Base-by-base conservation (phyloP, 2,888 invertebrate genomes). In the Liposcelis brunnea region DNA sequence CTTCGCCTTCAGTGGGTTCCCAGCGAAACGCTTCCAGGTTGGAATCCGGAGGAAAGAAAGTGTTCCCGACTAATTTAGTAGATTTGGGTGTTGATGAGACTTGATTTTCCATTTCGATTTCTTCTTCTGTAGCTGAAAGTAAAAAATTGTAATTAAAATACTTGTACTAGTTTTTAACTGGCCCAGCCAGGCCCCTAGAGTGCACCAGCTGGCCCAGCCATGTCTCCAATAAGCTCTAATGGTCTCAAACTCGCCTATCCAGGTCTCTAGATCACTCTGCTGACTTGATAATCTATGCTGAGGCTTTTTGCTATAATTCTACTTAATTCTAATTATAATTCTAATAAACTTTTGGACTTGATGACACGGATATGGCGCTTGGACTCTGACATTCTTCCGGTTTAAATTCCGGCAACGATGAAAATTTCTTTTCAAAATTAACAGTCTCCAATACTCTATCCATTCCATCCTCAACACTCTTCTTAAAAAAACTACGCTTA, bases 41-140 rank as follows among this genome's bases (percentile, higher is more conserved):
- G 61, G 97, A 97, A 67, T 91, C 93, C 0, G 90, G 90, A 8
- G 93, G 93, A 65, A 97, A 97, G 70, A 97, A 97, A 18, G 86
- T 83, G 56, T 77, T 83, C 12, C 84, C 85, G 10, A 82, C 80
- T 26, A 84, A 70, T 56, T 80, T 78, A 11, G 66, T 64, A 47
- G 75, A 73, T 49, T 77, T 74, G 11, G 79, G 75, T 45, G 75
- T 72, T 2, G 66, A n/a, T n/a, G n/a, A n/a, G n/a, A n/a, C n/a
- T n/a, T n/a, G 68, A 31, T 69, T 67, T 49, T 71, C 70, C 11
- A 69, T 67, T 48, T 68, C 69, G 8, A 67, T 66, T 51, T 77
- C 77, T 51, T 77, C 77, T 58, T 77, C 77, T 51, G 69, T 65
- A 52, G 70, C 72, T 63, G 59, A 60, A 49, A 58, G 8, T 26